Base-by-base conservation (phyloP, 2,888 invertebrate species). In the Digitonthophagus gazella region DNA sequence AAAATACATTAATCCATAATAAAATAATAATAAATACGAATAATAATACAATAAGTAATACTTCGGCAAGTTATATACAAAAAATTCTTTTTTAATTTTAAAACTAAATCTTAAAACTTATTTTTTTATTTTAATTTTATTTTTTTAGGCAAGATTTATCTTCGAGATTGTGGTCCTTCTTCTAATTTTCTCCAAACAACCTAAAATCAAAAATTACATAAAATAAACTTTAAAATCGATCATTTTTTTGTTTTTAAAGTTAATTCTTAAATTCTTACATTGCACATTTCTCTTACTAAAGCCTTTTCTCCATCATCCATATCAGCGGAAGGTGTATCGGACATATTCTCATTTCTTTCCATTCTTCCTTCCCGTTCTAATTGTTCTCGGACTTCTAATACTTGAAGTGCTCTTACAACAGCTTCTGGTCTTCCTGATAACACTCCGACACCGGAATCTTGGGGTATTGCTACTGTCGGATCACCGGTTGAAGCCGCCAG, bases 221-320 rank as follows among this genome's bases (percentile, higher is more conserved):
- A 57, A 57, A 57, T 14, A 2, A 11, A 8, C 16, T n/a, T 57
- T 57, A 2, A 2, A 61, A 22, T 63, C 22, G 58, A 66, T 28
- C 15, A 15, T 6, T 58, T 22, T 22, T 56, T 22, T 15, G 16
- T 58, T 3, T 15, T 18, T 16, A 61, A 4, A 18, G 20, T 5
- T 22, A 64, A 22, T 20, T 44, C 19, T 18, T 44, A 58, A 22
- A 18, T 44, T n/a, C 89, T 85, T 83, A 91, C 91, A 84, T 97
- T 96, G 84, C 96, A 97, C 96, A 97, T 96, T 85, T 97, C 96
- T 76, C 96, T 87, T 64, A 97, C 94, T 67, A 97, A 86, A 2
- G 96, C 96, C 80, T 95, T 96, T 81, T 96, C 96, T 14, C 94
- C 93, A 76, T 95, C 92, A 78, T 93, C 91, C 86, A 89, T 88